Evolutionary conservation across 2,888 invertebrate genomes (phyloP), one percentile per base, ranked within the genome.

Genomic region (Acronicta leporina): DNA sequence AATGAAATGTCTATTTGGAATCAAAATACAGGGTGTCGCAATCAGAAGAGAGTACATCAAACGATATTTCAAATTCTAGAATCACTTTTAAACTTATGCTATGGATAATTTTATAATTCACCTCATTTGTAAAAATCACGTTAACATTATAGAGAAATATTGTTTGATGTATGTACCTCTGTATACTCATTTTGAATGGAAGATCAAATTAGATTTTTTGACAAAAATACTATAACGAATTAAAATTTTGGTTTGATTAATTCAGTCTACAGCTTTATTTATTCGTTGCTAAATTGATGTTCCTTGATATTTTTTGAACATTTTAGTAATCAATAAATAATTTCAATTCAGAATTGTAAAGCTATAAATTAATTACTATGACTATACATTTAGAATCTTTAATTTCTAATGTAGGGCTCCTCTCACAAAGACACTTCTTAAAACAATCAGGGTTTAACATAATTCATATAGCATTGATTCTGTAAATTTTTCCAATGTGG

Each of bases 1-100:
- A 72, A 75, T 75, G 65, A 77, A 76, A 65, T 74, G 56, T 73
- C 71, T 77, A 74, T 68, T 77, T 85, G 78, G 83, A 85, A 84
- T 87, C 61, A 88, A 82, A 86, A 85, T 88, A 92, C 91, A 91
- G 91, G 91, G 92, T 91, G 87, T 83, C 77, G 79, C 84, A 62
- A 71, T 65, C 72, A 63, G 52, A 80, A 76, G 76, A 77, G 76
- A 77, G 79, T 79, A 81, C 86, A 83, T 87, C 88, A 87, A 88
- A 84, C 82, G 74, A 80, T 87, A 88, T 84, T 88, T 88, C 84
- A 77, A 44, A 60, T 45, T 46, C 40, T 16, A 62, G 35, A 44
- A n/a, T 47, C 46, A 66, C 53, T 67, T 64, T 63, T 71, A 52
- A 63, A 59, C 20, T 53, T 42, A 49, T 53, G 16, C 50, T 61